Evolutionary conservation across 2,113 vertebrate species (phyloP).

Genomic region (Indicator indicator): DNA sequence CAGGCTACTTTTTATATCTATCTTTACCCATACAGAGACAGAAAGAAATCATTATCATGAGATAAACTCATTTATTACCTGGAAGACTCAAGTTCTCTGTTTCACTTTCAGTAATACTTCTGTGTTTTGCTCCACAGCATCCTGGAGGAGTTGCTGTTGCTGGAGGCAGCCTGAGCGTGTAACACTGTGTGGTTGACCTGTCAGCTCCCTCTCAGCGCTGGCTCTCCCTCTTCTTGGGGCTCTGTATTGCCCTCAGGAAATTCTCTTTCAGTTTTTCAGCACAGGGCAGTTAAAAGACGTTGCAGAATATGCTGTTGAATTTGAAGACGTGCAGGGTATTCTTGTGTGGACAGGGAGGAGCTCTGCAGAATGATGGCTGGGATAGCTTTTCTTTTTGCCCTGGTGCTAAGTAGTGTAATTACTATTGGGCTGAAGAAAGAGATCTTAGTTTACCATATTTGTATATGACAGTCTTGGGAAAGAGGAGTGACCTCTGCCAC

Average conservation of each 20-base stretch:
- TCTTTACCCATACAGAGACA: neutral
- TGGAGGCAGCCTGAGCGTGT: accelerated
- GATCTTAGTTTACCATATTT: neutral
- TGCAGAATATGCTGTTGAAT: neutral
- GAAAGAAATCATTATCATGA: neutral
- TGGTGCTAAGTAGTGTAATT: neutral
- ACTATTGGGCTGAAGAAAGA: neutral
- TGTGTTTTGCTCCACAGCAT: neutral
- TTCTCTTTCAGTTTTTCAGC: neutral
- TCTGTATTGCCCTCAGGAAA: neutral
- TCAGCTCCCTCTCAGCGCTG: accelerated
- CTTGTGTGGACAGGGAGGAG: neutral
- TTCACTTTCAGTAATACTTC: neutral
- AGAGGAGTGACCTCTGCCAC: neutral
- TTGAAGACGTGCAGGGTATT: neutral
- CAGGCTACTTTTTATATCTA: neutral
- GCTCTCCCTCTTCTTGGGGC: neutral
- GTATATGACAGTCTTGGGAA: neutral
- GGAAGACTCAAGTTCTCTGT: neutral
- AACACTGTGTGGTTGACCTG: neutral
- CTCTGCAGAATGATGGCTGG: neutral
- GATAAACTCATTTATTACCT: neutral
- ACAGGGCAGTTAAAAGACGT: neutral
- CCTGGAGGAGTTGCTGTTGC: neutral
- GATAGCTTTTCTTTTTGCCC: neutral